Conservation (phyloP, 92 coral and sea anemone species). For the Isaurus tuberculatus region DNA sequence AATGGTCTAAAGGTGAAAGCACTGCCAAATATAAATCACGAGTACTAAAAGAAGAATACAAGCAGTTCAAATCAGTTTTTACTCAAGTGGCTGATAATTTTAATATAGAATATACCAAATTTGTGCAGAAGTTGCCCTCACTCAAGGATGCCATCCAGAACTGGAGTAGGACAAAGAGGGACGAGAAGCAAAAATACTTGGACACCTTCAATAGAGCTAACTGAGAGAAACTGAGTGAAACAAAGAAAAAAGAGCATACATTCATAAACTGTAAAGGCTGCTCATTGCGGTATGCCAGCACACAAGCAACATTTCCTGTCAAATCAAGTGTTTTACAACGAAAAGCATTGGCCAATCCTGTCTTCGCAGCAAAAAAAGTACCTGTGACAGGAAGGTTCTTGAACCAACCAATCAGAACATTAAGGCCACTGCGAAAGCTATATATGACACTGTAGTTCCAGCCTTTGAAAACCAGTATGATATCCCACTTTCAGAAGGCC, state of each 20-base stretch:
- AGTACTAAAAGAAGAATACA: constrained; percentile 51
- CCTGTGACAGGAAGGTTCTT: not conserved
- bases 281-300: constrained; percentile 38
- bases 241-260: constrained; percentile 36
- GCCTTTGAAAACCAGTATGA: constrained; percentile 19
- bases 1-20: constrained; percentile 13
- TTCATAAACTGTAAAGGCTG: constrained; percentile 54
- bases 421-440: constrained; percentile 46
- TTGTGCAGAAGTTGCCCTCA: constrained; percentile 41
- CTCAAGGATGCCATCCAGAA: constrained; percentile 15
- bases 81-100: constrained; percentile 26
- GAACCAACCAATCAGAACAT: constrained; percentile 41
- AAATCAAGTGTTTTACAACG: constrained; percentile 34
- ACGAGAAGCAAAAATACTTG: constrained; percentile 41
- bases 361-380: constrained; percentile 37
- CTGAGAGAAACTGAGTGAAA: constrained; percentile 42
- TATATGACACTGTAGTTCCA: constrained; percentile 28
- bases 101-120: constrained; percentile 41
- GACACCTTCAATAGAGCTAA: constrained; percentile 43
- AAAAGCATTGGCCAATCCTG: constrained; percentile 54
- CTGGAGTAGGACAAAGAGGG: constrained; percentile 44
- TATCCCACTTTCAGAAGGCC: constrained; percentile 33
- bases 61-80: constrained; percentile 29
- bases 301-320: constrained; percentile 54
- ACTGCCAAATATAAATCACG: constrained; percentile 52